A percentile compares a stretch with the other conserved stretches of the same genome.
Evolutionary conservation across 2,888 invertebrate species (phyloP).

Genomic region (Agrotis exclamationis): DNA sequence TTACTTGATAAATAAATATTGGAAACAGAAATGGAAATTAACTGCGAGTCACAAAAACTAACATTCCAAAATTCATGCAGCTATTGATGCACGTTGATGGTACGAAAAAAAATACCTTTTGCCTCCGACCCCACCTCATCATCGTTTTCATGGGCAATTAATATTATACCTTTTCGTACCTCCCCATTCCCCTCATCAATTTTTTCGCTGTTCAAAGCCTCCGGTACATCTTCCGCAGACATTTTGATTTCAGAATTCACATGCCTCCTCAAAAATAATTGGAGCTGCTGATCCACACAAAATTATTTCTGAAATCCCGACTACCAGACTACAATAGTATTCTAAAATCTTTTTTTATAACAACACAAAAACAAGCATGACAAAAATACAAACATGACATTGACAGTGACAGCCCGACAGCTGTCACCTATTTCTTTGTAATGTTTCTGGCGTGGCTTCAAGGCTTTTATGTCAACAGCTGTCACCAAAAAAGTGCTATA

Average conservation of each 20-base stretch:
- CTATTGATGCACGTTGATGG: neutral
- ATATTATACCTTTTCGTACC: slow-evolving; percentile 37
- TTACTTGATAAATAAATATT: neutral
- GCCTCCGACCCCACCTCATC: slow-evolving; percentile 14
- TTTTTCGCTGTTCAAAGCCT: slow-evolving; percentile 8
- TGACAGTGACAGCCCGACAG: neutral
- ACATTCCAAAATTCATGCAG: neutral
- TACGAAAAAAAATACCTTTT: slow-evolving; percentile 31
- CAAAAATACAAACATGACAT: neutral
- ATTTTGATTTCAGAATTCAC: slow-evolving; percentile 18
- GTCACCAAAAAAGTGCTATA: no score
- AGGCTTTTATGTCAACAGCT: no score
- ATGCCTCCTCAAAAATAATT: neutral
- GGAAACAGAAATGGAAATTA: neutral
- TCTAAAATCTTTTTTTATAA: neutral
- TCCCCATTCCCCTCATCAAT: slow-evolving; percentile 6
- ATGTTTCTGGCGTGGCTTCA: no score
- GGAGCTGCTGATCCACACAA: neutral
- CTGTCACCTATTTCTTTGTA: no score
- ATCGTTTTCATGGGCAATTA: slow-evolving; percentile 23
- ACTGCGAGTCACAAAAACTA: neutral
- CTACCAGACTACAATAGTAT: neutral
- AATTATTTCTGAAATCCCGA: neutral
- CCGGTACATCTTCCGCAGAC: slow-evolving; percentile 27
- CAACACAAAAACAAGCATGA: neutral